These are phyloP conservation scores for Hydraecia micacea DNA, from an alignment of 2,888 invertebrate species.

Conservation along the genomic window DNA sequence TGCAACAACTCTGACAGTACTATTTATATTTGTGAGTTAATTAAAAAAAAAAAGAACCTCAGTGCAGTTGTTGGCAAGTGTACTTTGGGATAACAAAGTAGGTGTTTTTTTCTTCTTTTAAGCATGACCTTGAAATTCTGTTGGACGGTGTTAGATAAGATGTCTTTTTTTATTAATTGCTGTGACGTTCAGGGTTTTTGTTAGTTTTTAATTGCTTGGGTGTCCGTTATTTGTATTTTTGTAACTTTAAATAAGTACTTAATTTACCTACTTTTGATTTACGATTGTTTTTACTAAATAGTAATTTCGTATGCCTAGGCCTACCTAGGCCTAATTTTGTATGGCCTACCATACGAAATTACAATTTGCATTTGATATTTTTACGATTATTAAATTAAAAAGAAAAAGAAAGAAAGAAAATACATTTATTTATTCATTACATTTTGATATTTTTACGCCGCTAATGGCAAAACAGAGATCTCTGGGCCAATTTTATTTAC, in stretches of 20 bases:
- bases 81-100: slow-evolving; percentile 58
- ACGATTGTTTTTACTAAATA: too few relatives aligned
- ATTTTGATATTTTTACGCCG: neutral
- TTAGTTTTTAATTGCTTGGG: neutral
- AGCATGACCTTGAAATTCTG: slow-evolving; percentile 24
- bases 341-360: too few relatives aligned
- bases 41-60: slow-evolving; percentile 38
- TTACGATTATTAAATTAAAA: neutral
- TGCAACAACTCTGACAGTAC: slow-evolving; percentile 63
- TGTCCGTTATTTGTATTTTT: neutral
- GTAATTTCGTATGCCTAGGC: too few relatives aligned
- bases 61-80: slow-evolving; percentile 60
- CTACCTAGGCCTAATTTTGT: too few relatives aligned
- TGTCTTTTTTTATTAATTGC: neutral
- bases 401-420: too few relatives aligned
- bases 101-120: slow-evolving; percentile 47
- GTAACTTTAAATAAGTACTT: neutral
- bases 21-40: slow-evolving; percentile 49
- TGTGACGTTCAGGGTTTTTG: neutral
- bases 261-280: too few relatives aligned
- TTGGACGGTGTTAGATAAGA: neutral
- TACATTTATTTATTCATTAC: too few relatives aligned
- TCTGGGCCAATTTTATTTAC: neutral
- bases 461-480: neutral
- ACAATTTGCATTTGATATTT: neutral